These are phyloP conservation scores for Chloropsis cyanopogon DNA, from an alignment of 2,113 vertebrate species.

Conservation along the genomic window DNA sequence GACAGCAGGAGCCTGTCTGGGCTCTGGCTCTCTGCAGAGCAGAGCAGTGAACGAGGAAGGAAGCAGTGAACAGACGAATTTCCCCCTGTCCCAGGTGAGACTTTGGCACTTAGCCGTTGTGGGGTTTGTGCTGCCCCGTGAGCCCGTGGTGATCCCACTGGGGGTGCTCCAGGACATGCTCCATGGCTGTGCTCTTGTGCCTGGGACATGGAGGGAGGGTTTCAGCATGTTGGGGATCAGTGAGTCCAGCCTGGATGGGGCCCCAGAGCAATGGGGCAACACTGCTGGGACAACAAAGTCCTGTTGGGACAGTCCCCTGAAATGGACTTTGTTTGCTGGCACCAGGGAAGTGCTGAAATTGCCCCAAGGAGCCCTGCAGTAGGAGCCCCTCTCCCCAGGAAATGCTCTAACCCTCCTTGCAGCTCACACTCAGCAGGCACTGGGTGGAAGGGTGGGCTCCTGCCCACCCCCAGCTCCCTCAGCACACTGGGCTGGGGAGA, in stretches of 20 bases:
- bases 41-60: background rate
- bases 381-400: background rate
- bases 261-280: background rate
- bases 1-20: background rate
- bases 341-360: background rate
- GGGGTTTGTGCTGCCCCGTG: background rate
- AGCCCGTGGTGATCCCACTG: accelerated
- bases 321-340: background rate
- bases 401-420: background rate
- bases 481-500: background rate
- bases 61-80: background rate
- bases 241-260: accelerated
- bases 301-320: background rate
- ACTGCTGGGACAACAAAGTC: background rate
- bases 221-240: accelerated
- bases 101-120: accelerated
- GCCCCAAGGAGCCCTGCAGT: background rate
- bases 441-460: background rate
- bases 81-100: background rate
- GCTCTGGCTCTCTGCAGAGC: background rate
- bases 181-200: background rate
- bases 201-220: background rate
- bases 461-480: background rate
- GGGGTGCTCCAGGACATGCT: no score
- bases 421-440: background rate